These are phyloP conservation scores for Habrosyne pyritoides DNA, from an alignment of 2,888 invertebrate genomes.

Conservation along the genomic window DNA sequence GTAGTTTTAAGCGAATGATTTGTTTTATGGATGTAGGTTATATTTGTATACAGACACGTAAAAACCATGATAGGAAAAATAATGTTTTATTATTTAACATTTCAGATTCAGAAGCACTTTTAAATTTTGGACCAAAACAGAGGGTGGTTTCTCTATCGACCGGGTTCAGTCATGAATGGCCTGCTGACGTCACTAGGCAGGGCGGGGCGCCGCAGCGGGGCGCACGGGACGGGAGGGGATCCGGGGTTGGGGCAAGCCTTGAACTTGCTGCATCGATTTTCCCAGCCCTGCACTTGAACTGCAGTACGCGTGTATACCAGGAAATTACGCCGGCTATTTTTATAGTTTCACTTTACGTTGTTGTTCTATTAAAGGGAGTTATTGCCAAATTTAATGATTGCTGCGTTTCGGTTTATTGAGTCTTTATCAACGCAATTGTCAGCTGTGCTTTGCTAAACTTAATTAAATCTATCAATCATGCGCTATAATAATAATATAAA, in stretches of 20 bases:
- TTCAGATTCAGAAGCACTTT: neutral
- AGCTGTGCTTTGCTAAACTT: no score
- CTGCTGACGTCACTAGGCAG: slow-evolving; percentile 51
- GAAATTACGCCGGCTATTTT: neutral
- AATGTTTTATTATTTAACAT: no score
- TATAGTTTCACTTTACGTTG: neutral
- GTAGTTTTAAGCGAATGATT: no score
- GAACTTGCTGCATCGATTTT: slow-evolving; percentile 49
- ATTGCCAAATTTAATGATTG: no score
- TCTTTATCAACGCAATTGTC: no score
- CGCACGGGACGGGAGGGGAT: slow-evolving; percentile 8
- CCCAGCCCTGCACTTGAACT: slow-evolving; percentile 44
- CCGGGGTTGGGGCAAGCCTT: slow-evolving; percentile 33
- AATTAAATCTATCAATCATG: no score
- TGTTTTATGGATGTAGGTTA: no score
- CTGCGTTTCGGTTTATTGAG: neutral
- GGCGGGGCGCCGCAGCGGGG: slow-evolving; percentile 11
- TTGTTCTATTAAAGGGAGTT: neutral
- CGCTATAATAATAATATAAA: no score
- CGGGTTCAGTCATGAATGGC: slow-evolving; percentile 56
- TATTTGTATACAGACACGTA: no score
- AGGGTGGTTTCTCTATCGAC: slow-evolving; percentile 40
- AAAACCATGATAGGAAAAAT: no score
- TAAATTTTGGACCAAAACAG: slow-evolving; percentile 15
- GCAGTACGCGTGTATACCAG: slow-evolving; percentile 10